Evolutionary conservation across 1,140 invertebrate genomes (phyloP).

Genomic region (Cecropterus lyciades): DNA sequence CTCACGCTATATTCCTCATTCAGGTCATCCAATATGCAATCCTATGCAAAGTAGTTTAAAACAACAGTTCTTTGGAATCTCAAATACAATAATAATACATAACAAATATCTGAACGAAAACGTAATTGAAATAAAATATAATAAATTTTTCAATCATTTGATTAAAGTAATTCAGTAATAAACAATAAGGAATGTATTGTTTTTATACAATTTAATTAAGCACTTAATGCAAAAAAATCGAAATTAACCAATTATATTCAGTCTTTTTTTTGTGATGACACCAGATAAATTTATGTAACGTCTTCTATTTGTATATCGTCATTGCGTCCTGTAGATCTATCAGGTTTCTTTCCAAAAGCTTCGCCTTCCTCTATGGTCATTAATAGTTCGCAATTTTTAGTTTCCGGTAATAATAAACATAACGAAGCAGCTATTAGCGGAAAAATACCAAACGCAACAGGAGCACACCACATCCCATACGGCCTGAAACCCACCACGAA

Average conservation of each 20-base stretch:
- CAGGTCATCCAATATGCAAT: background rate
- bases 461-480: constrained; percentile 85
- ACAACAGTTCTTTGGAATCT: background rate
- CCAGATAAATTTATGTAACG: constrained; percentile 1
- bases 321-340: background rate
- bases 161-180: no score
- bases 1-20: constrained; percentile 24
- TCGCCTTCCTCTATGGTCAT: constrained; percentile 92
- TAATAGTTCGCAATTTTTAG: constrained; percentile 88
- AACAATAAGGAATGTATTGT: no score
- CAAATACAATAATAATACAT: background rate
- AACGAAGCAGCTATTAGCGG: constrained; percentile 87
- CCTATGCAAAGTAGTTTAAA: background rate
- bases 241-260: no score
- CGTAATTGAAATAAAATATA: no score
- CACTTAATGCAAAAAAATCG: no score
- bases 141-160: no score
- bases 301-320: background rate
- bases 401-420: constrained; percentile 90
- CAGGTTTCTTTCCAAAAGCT: constrained; percentile 84
- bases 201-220: no score
- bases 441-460: constrained; percentile 88
- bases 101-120: no score
- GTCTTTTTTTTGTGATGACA: no score
- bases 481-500: constrained; percentile 83